Evolutionary conservation across 2,888 invertebrate genomes (phyloP), one percentile per base, ranked within the genome.

Genomic region (Oscheius sp.): DNA sequence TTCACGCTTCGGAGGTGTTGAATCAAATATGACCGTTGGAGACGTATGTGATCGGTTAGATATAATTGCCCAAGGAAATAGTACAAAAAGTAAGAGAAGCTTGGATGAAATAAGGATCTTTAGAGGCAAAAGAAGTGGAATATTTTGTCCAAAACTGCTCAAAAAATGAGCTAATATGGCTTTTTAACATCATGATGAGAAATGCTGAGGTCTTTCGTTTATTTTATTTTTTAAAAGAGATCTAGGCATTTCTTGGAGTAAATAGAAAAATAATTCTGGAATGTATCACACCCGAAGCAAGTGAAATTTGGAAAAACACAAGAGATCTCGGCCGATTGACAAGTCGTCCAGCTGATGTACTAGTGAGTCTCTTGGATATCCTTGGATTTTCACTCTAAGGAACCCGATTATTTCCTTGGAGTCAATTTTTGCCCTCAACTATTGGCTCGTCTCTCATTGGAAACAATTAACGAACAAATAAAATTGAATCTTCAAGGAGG

Each of bases 131-230:
- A 27, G 42, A 42, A 27, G 25, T 66, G 3, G 53, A 45, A 45
- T 46, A 17, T 23, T 61, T 77, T 2, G 67, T 72, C 1, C 69
- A 71, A 46, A 66, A 63, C 15, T 75, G 74, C 34, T 73, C 72
- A 3, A 70, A 78, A 52, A 68, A 72, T 15, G 79, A 79, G 50
- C 65, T 79, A 3, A 66, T 75, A 29, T 79, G 79, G 77, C 39
- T 80, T 8, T 76, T 80, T 67, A 75, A 74, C 55, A 64, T 71
- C 8, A 76, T 80, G 42, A 71, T 78, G 20, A 42, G 72, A 20
- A 76, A 76, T 63, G 72, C 76, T 10, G 80, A 78, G 63, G 69
- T 69, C 50, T 29, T 6, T 29, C 20, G n/a, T 25, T 2, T 12
- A 45, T 42, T 33, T 31, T 31, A 10, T 55, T 5, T 1, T 15